Evolutionary conservation across 1,140 invertebrate species (phyloP).

Genomic region (Bombus fervidus): DNA sequence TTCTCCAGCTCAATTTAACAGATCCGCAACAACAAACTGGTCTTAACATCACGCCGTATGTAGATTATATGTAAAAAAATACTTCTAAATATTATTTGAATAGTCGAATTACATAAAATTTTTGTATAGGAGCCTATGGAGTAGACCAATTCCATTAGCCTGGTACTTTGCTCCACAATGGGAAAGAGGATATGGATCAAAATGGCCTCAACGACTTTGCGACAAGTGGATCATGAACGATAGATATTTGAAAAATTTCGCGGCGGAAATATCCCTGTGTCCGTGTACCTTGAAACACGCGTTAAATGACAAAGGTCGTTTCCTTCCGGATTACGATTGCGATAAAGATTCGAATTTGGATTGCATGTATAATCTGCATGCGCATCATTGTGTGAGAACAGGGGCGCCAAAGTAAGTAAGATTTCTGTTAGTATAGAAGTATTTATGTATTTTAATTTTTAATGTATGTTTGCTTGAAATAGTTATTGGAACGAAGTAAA

Average conservation of each 20-base stretch:
- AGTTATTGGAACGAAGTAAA: too few species aligned
- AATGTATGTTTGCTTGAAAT: too few species aligned
- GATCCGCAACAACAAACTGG: constrained; percentile 88
- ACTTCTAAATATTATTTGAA: background rate
- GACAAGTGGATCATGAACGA: constrained; percentile 95
- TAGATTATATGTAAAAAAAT: constrained; percentile 67
- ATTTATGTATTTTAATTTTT: too few species aligned
- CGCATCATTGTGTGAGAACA: constrained; percentile 95
- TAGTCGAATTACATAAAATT: background rate
- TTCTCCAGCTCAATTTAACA: constrained; percentile 95
- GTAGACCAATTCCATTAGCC: constrained; percentile 93
- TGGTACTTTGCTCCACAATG: constrained; percentile 97
- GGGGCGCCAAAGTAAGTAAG: constrained; percentile 93
- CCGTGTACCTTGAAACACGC: constrained; percentile 97
- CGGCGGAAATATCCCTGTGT: constrained; percentile 92
- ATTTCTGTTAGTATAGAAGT: background rate
- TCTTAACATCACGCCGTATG: constrained; percentile 90
- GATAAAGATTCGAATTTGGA: constrained; percentile 95
- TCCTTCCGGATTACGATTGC: constrained; percentile 94
- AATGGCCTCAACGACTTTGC: constrained; percentile 92
- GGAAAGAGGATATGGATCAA: constrained; percentile 88
- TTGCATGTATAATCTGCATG: constrained; percentile 94
- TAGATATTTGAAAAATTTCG: constrained; percentile 94
- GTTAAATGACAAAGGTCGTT: constrained; percentile 94
- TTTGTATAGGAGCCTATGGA: constrained; percentile 89